Conservation (phyloP, 2,888 invertebrate species). For the Eilema griseolum region DNA sequence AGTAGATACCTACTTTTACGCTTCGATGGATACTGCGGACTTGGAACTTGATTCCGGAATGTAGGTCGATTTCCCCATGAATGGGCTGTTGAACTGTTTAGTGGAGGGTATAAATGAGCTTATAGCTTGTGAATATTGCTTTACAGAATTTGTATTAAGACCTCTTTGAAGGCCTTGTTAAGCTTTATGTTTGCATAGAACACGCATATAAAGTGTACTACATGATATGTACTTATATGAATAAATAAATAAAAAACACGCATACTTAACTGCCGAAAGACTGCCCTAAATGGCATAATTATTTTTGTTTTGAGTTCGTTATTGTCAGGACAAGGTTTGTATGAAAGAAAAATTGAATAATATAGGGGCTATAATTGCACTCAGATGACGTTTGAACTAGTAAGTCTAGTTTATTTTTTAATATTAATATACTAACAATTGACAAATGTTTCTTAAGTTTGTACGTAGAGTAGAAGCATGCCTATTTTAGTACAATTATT, state of each 20-base stretch:
- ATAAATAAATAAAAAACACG: too few species aligned
- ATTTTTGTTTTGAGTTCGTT: too few species aligned
- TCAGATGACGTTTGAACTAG: slow-evolving; percentile 85
- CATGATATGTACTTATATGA: too few species aligned
- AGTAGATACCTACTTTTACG: slow-evolving; percentile 29
- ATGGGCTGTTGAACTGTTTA: slow-evolving; percentile 55
- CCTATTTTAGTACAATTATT: slow-evolving; percentile 86
- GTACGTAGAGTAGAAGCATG: slow-evolving; percentile 78
- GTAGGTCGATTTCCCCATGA: slow-evolving; percentile 61
- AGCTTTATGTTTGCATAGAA: slow-evolving; percentile 32
- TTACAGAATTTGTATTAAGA: slow-evolving; percentile 32
- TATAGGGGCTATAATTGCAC: too few species aligned
- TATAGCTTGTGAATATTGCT: slow-evolving; percentile 32
- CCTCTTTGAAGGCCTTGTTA: slow-evolving; percentile 29
- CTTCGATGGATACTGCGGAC: slow-evolving; percentile 36
- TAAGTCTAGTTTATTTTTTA: slow-evolving; percentile 68
- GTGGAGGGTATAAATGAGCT: slow-evolving; percentile 33
- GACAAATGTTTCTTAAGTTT: slow-evolving; percentile 72
- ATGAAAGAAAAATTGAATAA: too few species aligned
- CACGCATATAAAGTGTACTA: slow-evolving; percentile 24
- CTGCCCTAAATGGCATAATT: too few species aligned
- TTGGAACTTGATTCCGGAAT: slow-evolving; percentile 48
- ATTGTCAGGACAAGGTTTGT: too few species aligned
- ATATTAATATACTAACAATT: slow-evolving; percentile 76
- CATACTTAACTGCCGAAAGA: too few species aligned